Evolutionary conservation across 2,888 invertebrate species (phyloP).

Genomic region (Euplagia quadripunctaria): DNA sequence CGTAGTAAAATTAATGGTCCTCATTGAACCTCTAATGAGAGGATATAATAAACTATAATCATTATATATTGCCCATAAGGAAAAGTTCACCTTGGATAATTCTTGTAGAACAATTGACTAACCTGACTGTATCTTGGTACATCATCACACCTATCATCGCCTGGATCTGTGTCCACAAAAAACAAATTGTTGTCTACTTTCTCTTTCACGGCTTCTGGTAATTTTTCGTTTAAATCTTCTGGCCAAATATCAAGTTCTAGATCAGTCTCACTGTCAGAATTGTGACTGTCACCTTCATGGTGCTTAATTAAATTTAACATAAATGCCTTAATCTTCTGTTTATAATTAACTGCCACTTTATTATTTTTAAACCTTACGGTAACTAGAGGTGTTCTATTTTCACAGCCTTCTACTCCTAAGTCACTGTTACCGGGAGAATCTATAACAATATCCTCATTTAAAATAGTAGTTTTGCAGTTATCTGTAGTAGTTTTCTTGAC

Average conservation of each 20-base stretch:
- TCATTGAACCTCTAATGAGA: no score
- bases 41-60: no score
- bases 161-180: constrained; percentile 79
- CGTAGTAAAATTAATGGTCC: no score
- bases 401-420: constrained; percentile 74
- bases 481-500: constrained; percentile 51
- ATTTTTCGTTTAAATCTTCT: constrained; percentile 68
- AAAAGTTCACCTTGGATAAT: no score
- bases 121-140: constrained; percentile 78
- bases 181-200: constrained; percentile 66
- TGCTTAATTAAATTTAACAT: constrained; percentile 77
- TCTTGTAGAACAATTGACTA: constrained; percentile 23
- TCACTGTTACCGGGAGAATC: constrained; percentile 76
- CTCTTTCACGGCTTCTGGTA: constrained; percentile 29
- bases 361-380: constrained; percentile 81
- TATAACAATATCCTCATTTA: constrained; percentile 72
- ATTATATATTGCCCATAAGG: no score
- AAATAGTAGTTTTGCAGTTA: constrained; percentile 63
- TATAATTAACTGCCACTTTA: constrained; percentile 77
- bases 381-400: constrained; percentile 77
- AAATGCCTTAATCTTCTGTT: constrained; percentile 80
- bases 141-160: constrained; percentile 56
- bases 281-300: constrained; percentile 59
- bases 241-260: constrained; percentile 79
- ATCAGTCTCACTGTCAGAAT: constrained; percentile 71